Percentiles rank a stretch among this genome's conserved stretches.
phyloP scores from a whole-genome alignment of 2,113 vertebrate species.

The Grammatotria lemairii region DNA sequence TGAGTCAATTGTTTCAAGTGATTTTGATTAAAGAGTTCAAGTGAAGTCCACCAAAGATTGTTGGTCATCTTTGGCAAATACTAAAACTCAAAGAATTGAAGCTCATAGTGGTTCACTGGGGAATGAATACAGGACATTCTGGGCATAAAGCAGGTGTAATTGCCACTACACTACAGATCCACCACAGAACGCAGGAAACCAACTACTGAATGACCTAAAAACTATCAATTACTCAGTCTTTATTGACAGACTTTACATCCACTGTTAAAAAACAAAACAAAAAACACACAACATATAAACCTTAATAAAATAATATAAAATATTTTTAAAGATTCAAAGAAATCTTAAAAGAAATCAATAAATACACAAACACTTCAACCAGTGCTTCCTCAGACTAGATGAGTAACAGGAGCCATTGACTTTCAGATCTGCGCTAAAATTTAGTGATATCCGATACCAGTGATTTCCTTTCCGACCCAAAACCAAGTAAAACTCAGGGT shows the following conservation, averaged over 20 bases:
- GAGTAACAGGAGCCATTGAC: background rate
- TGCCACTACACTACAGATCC: conserved; percentile 91
- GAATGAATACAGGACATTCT: conserved; percentile 78
- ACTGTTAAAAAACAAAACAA: background rate
- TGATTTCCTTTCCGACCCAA: background rate
- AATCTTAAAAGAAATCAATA: background rate
- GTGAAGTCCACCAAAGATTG: background rate
- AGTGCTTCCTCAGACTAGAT: background rate
- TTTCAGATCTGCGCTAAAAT: background rate
- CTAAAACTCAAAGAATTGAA: background rate
- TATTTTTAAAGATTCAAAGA: background rate
- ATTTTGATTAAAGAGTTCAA: background rate
- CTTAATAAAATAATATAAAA: background rate
- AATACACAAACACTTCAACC: background rate
- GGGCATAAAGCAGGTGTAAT: conserved; percentile 93
- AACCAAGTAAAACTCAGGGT: background rate
- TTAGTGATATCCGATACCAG: background rate
- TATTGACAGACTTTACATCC: background rate
- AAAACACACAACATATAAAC: background rate
- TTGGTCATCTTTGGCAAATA: background rate
- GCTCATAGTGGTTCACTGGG: background rate
- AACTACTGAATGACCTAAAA: background rate
- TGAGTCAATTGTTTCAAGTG: background rate
- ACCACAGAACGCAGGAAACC: accelerated
- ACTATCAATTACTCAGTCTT: background rate